Evolutionary conservation across 2,797 vertebrate species (phyloP).

Genomic region (Helarctos malayanus): DNA sequence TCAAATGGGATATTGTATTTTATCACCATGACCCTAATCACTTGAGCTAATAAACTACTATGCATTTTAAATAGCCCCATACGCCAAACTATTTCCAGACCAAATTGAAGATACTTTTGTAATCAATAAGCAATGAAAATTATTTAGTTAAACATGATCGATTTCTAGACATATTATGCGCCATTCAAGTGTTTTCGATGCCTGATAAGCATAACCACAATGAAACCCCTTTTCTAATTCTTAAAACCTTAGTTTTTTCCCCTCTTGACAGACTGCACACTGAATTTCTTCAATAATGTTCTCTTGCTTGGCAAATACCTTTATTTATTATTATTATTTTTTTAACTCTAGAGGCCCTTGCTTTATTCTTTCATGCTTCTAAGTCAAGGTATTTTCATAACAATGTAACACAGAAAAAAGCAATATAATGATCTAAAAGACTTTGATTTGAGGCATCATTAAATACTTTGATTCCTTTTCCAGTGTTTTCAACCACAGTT

Average conservation of each 20-base stretch:
- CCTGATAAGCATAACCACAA: neutral
- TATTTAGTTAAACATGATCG: neutral
- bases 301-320: neutral
- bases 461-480: neutral
- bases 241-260: neutral
- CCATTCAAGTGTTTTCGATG: neutral
- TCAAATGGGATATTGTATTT: constrained; percentile 16
- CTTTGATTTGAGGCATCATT: neutral
- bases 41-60: neutral
- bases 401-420: neutral
- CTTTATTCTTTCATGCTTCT: neutral
- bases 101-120: neutral
- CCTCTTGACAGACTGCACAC: neutral
- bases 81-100: neutral
- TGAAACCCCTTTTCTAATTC: neutral
- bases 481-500: neutral
- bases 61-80: neutral
- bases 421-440: neutral
- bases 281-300: neutral
- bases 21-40: neutral
- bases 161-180: neutral
- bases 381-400: neutral
- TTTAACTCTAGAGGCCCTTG: neutral
- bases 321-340: neutral
- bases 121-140: neutral